Evolutionary conservation across 1,140 invertebrate genomes (phyloP).

Genomic region (Propsilocerus akamusi): DNA sequence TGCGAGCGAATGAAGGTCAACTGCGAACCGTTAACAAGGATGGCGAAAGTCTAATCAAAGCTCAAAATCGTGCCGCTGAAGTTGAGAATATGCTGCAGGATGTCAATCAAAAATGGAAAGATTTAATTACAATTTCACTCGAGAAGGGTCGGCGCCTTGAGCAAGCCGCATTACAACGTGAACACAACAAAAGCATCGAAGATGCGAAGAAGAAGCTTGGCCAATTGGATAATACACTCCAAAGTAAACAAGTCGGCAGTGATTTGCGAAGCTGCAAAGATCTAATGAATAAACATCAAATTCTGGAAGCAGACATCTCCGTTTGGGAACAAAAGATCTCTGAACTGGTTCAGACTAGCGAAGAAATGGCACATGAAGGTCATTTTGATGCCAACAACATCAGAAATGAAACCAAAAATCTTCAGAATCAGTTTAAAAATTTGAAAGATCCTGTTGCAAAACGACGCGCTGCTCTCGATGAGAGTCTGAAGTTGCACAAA

Average conservation of each 20-base stretch:
- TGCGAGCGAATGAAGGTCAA: conserved; percentile 80
- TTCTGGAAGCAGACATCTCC: conserved; percentile 59
- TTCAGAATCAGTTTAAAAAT: conserved; percentile 42
- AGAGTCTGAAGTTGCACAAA: conserved; percentile 66
- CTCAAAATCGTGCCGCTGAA: conserved; percentile 47
- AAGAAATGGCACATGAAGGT: conserved; percentile 78
- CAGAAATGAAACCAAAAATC: conserved; percentile 51
- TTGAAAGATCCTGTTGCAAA: conserved; percentile 40
- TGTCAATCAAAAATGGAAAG: conserved; percentile 55
- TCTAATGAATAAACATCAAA: conserved; percentile 68
- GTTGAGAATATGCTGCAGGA: conserved; percentile 42
- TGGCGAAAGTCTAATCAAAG: conserved; percentile 46
- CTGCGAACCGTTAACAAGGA: conserved; percentile 65
- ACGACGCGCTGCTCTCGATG: conserved; percentile 64
- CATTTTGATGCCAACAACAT: conserved; percentile 88
- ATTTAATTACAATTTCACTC: conserved; percentile 43
- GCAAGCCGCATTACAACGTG: conserved; percentile 23
- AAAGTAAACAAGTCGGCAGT: conserved; percentile 59
- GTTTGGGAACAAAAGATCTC: conserved; percentile 58
- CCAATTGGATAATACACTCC: conserved; percentile 54
- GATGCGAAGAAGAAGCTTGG: conserved; percentile 65
- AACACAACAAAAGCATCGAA: conserved; percentile 38
- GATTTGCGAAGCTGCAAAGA: conserved; percentile 80
- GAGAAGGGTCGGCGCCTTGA: conserved; percentile 69
- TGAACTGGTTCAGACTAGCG: conserved; percentile 57